Evolutionary conservation across 2,113 vertebrate species (phyloP), one percentile per base, ranked within the genome.

Genomic region (Macaca mulatta): DNA sequence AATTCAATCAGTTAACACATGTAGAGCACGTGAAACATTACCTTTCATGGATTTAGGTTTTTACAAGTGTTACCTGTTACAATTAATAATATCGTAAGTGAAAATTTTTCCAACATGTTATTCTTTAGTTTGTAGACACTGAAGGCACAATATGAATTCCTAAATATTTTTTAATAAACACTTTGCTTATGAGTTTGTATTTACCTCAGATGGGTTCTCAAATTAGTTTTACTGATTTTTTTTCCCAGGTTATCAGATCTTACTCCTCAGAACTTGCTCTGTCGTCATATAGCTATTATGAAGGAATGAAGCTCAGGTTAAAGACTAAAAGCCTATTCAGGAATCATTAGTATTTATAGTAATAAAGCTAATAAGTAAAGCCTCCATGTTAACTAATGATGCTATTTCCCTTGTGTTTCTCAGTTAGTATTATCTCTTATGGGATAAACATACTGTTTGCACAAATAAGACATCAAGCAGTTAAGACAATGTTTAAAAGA

Each of bases 111-210:
- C 12, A 85, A 38, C 7, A 78, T 61, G 55, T 48, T 94, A 10
- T 61, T 90, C 74, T 69, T 83, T 84, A 88, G 23, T 79, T 77
- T 96, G 9, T 52, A 78, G 72, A n/a, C 8, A 38, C 7, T 52
- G 23, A 77, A 90, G 10, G 23, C 14, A 85, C 9, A 50, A 82
- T 59, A 57, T 10, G 7, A 12, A 79, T 38, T 97, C 50, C 48
- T 35, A 13, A 87, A 14, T 64, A 13, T 64, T 30, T 50, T 91
- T 97, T 93, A 77, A 96, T 50, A 96, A 97, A 97, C 95, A 96
- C 90, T 96, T 97, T 97, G 89, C 94, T 72, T 1, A 89, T 12
- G 64, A 55, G 94, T 96, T 55, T 67, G 45, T 13, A 81, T 92
- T 93, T 94, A 89, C 2, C 0, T 72, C 0, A 20, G 59, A 22